Evolutionary conservation across 2,113 vertebrate species (phyloP), one percentile per base, ranked within the genome.

Genomic region (Rhipidura dahli): DNA sequence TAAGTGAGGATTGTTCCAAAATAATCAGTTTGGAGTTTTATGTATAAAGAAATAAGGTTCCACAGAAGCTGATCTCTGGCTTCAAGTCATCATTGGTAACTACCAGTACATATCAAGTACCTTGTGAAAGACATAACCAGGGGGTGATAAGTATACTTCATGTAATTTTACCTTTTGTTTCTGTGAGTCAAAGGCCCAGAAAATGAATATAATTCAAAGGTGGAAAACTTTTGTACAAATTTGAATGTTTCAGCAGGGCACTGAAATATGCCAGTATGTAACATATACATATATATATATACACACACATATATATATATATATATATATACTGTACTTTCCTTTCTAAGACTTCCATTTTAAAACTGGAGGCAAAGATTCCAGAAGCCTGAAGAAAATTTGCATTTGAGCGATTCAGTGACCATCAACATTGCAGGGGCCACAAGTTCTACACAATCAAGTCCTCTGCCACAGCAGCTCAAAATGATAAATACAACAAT

Each of bases 351-450:
- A 60, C 2, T 10, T 69, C 0, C 4, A 39, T 81, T 77, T 84
- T 72, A 40, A 49, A 81, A 73, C 13, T 23, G 3, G 16, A 69
- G 4, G 3, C 15, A 73, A 44, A 64, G 10, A 16, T 61, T 64
- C 30, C 56, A 66, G 47, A 75, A 75, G 2, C 7, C 37, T 35
- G 47, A 27, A 37, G 19, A 60, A 80, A 51, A 60, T 21, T 5
- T 4, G 0, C 40, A 42, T 66, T 83, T 84, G 19, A 73, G 30
- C 0, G 0, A 65, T 26, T 57, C 7, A 23, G 57, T 61, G 2
- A 2, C 10, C 30, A 9, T 37, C 13, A 20, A 1, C 3, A n/a
- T 14, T 42, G 3, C 14, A 6, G 2, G 7, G 26, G 9, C 15
- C 28, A 37, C 6, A 53, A 39, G 13, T 37, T 42, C 24, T 50